A percentile compares a stretch with the other conserved stretches of the same genome.
Conservation (phyloP, 2,888 invertebrate species). For the Lysandra coridon region DNA sequence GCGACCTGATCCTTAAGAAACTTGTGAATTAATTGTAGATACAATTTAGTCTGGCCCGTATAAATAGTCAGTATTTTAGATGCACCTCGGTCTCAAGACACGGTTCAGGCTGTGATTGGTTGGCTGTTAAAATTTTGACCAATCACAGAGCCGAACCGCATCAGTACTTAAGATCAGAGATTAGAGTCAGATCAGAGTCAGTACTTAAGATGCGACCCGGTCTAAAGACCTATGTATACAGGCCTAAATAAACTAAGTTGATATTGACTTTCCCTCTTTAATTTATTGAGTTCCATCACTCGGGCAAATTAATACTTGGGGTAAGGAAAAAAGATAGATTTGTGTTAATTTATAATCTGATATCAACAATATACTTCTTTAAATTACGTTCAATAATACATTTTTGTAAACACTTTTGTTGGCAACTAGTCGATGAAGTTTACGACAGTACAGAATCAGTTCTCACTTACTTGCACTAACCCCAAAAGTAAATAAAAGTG, state of each 20-base stretch:
- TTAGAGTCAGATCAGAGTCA: no score
- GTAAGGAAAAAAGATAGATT: slow-evolving; percentile 81
- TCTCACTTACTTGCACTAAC: not conserved
- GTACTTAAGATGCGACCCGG: no score
- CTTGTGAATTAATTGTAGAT: not conserved
- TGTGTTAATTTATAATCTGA: slow-evolving; percentile 67
- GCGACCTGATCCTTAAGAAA: slow-evolving; percentile 49
- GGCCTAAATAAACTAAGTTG: not conserved
- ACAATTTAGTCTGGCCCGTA: not conserved
- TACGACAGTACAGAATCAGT: not conserved
- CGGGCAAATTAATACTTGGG: not conserved
- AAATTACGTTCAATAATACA: not conserved
- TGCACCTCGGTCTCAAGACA: no score
- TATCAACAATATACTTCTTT: slow-evolving; percentile 6
- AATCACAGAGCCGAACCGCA: no score
- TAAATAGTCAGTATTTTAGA: no score
- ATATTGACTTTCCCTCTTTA: not conserved
- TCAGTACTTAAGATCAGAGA: no score
- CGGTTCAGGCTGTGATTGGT: no score
- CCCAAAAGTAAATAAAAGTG: not conserved
- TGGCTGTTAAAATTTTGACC: no score
- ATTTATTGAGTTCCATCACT: not conserved
- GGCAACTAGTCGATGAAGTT: not conserved
- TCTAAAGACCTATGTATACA: no score
- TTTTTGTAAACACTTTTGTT: not conserved